phyloP scores from a whole-genome alignment of 1,140 invertebrate species.

The Drosophila sp. region DNA sequence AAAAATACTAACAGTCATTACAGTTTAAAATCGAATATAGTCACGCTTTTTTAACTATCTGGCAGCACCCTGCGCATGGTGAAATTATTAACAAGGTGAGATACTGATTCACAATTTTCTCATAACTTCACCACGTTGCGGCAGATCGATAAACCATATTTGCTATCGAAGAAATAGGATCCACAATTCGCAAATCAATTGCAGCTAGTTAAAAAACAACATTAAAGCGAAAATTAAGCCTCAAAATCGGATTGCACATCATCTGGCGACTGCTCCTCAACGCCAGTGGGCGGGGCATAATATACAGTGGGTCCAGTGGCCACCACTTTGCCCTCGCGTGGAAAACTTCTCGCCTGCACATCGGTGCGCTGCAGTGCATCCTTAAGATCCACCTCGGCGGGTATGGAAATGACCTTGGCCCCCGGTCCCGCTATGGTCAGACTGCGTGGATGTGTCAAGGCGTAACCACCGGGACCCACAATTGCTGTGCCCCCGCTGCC shows the following conservation, averaged over 20 bases:
- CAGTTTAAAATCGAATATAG: conserved; percentile 43
- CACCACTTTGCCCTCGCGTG: conserved; percentile 87
- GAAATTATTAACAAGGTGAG: too few species aligned
- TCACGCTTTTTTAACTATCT: conserved; percentile 23
- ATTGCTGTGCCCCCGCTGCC: conserved; percentile 90
- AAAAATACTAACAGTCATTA: conserved; percentile 61
- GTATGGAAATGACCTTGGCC: conserved; percentile 87
- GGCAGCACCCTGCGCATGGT: conserved; percentile 12
- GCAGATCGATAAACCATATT: not conserved
- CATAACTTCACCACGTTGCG: too few species aligned
- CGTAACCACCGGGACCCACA: conserved; percentile 89
- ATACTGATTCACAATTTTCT: too few species aligned
- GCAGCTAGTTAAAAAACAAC: too few species aligned
- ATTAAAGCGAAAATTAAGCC: conserved; percentile 28
- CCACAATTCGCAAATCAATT: too few species aligned
- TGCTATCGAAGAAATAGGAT: too few species aligned
- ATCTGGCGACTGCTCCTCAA: conserved; percentile 17
- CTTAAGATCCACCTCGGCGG: conserved; percentile 86
- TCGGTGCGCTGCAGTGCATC: conserved; percentile 76
- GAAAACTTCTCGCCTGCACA: conserved; percentile 65
- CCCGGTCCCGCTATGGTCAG: conserved; percentile 89
- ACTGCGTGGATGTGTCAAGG: conserved; percentile 89
- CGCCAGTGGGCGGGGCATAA: conserved; percentile 85
- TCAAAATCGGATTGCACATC: conserved; percentile 47
- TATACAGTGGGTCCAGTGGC: conserved; percentile 89